Percentiles rank a stretch among this genome's conserved stretches.
Evolutionary conservation across 2,888 invertebrate species (phyloP).

Genomic region (Craniophora ligustri): DNA sequence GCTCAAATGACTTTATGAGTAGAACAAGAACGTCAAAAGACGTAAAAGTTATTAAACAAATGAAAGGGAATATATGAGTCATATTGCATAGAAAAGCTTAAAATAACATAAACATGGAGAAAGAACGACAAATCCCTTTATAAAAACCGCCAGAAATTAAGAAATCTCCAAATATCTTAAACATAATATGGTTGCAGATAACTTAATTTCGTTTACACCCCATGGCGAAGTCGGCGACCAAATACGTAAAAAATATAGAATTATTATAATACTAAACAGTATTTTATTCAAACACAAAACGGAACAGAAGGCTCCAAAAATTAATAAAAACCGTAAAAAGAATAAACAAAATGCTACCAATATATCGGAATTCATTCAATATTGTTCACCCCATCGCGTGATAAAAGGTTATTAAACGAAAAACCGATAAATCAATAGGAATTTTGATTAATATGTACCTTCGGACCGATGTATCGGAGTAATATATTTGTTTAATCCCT

Average conservation of each 20-base stretch:
- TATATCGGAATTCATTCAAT: constrained; percentile 53
- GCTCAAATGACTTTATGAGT: too few relatives aligned
- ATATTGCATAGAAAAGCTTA: too few relatives aligned
- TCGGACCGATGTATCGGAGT: constrained; percentile 63
- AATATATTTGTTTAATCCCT: constrained; percentile 80
- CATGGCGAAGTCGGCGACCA: constrained; percentile 10
- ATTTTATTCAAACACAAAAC: constrained; percentile 26
- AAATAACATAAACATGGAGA: too few relatives aligned
- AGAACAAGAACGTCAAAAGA: too few relatives aligned
- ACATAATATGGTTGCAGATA: constrained; percentile 9
- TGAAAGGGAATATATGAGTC: neutral
- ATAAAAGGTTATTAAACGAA: constrained; percentile 63
- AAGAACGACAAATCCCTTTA: too few relatives aligned
- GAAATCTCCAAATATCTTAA: neutral
- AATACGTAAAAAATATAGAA: constrained; percentile 32
- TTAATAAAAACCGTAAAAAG: constrained; percentile 31
- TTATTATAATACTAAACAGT: constrained; percentile 1
- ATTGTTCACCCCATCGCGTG: constrained; percentile 71
- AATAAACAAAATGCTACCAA: constrained; percentile 39
- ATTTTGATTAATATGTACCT: constrained; percentile 69
- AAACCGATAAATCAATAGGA: constrained; percentile 72
- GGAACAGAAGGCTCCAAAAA: constrained; percentile 42
- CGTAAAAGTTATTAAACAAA: too few relatives aligned
- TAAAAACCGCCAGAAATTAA: too few relatives aligned
- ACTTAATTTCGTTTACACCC: constrained; percentile 31